Conservation (phyloP, 2,113 vertebrate genomes). For the Pollachius pollachius region DNA sequence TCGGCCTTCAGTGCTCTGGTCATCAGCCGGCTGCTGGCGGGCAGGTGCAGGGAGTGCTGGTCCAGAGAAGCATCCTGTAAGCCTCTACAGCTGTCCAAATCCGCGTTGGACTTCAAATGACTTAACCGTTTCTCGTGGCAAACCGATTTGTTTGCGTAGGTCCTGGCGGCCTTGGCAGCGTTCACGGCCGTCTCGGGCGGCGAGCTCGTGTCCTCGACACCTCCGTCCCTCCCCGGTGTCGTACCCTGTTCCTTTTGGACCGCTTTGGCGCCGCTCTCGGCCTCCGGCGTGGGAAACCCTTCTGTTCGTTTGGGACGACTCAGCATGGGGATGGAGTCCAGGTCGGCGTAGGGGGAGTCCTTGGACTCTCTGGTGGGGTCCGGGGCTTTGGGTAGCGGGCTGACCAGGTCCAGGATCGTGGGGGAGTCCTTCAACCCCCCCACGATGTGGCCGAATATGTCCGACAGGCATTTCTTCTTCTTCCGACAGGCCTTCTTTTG, state of each 20-base stretch:
- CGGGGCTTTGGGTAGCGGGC: constrained; percentile 33
- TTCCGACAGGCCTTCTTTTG: constrained; percentile 57
- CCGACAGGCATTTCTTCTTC: constrained; percentile 65
- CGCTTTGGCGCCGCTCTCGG: neutral
- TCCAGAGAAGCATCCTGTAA: constrained; percentile 22
- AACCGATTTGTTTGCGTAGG: constrained; percentile 20
- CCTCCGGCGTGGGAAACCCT: constrained; percentile 18
- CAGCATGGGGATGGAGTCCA: constrained; percentile 69
- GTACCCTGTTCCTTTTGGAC: constrained; percentile 27
- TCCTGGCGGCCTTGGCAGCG: constrained; percentile 7
- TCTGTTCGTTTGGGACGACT: constrained; percentile 68
- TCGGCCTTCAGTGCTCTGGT: constrained; percentile 64
- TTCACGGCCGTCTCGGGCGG: neutral
- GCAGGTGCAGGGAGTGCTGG: constrained; percentile 56
- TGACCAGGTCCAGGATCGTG: neutral
- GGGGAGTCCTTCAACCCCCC: constrained; percentile 47
- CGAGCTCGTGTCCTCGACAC: constrained; percentile 17
- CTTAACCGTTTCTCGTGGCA: constrained; percentile 20
- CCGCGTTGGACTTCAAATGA: constrained; percentile 25
- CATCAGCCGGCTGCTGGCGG: constrained; percentile 68
- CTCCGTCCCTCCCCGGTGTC: constrained; percentile 30
- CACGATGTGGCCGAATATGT: constrained; percentile 64
- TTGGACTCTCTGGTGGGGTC: constrained; percentile 44
- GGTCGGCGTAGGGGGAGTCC: constrained; percentile 69
- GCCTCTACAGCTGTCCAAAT: constrained; percentile 28